Conservation (phyloP, 2,113 vertebrate species). For the Pomatostomus ruficeps region DNA sequence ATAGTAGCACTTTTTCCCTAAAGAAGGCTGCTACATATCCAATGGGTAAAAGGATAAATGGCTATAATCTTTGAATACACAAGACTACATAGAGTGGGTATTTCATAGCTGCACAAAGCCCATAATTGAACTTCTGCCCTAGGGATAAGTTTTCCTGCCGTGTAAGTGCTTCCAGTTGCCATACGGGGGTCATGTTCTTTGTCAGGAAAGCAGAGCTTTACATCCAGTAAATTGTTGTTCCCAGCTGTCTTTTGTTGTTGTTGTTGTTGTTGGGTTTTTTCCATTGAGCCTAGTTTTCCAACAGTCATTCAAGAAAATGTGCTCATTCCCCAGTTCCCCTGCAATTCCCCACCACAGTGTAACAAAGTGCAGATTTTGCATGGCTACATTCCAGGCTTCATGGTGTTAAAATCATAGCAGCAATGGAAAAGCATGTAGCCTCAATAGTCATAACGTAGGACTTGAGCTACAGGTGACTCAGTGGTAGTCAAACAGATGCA, state of each 20-base stretch:
- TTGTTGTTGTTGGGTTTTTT: neutral
- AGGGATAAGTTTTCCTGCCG: conserved; percentile 32
- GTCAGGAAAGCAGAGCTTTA: conserved; percentile 31
- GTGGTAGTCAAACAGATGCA: neutral
- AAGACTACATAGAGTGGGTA: neutral
- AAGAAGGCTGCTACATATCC: neutral
- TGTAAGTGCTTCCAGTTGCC: conserved; percentile 31
- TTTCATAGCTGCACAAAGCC: conserved; percentile 30
- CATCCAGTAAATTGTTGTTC: conserved; percentile 28
- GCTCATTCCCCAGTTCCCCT: conserved; percentile 29
- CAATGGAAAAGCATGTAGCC: neutral
- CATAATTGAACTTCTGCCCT: conserved; percentile 54
- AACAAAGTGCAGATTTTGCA: conserved; percentile 16
- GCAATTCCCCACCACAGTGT: neutral
- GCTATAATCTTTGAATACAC: neutral
- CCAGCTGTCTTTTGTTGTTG: neutral
- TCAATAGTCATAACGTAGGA: neutral
- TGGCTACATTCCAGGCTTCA: neutral
- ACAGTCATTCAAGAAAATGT: conserved; percentile 32
- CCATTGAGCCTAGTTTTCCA: conserved; percentile 13
- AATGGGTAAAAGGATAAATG: conserved; percentile 23
- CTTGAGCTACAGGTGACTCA: neutral
- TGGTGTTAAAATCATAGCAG: conserved; percentile 35
- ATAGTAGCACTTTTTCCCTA: neutral
- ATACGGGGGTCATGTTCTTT: neutral